A percentile compares a stretch with the other conserved stretches of the same genome.
Conservation (phyloP, 2,797 vertebrate species). For the Pempheris klunzingeri region DNA sequence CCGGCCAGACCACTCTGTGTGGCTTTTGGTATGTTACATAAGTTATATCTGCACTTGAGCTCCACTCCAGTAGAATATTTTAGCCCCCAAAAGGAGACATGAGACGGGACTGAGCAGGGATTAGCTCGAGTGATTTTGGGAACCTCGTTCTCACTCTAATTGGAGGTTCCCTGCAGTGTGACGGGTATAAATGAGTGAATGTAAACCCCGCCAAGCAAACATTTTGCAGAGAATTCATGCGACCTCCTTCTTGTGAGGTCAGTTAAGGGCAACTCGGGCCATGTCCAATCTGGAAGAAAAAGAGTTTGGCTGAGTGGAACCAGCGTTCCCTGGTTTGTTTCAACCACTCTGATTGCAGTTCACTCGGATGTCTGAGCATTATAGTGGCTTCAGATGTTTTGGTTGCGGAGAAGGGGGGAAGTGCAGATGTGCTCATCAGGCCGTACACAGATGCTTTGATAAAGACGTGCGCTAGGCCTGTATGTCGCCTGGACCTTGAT, state of each 20-base stretch:
- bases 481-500: slow-evolving; percentile 2
- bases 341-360: slow-evolving; percentile 30
- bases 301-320: slow-evolving; percentile 29
- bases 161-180: slow-evolving; percentile 54
- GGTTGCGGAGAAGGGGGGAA: slow-evolving; percentile 33
- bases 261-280: slow-evolving; percentile 35
- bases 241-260: slow-evolving; percentile 31
- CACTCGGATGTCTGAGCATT: slow-evolving; percentile 30
- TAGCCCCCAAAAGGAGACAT: slow-evolving; percentile 35
- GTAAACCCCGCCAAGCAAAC: slow-evolving; percentile 37
- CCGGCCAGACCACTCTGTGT: slow-evolving; percentile 52
- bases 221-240: slow-evolving; percentile 12
- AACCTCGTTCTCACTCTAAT: slow-evolving; percentile 43
- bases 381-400: slow-evolving; percentile 45
- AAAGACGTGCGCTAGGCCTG: slow-evolving; percentile 14
- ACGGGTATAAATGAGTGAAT: slow-evolving; percentile 13
- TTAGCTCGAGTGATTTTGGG: slow-evolving; percentile 55
- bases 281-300: slow-evolving; percentile 51
- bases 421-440: slow-evolving; percentile 33
- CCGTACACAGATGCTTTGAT: slow-evolving; percentile 23
- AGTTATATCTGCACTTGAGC: slow-evolving; percentile 63
- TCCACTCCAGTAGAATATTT: slow-evolving; percentile 28
- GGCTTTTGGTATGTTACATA: slow-evolving; percentile 68
- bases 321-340: slow-evolving; percentile 22
- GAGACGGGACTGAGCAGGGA: slow-evolving; percentile 58